phyloP scores from a whole-genome alignment of 2,113 vertebrate species.

The Raja brachyura region DNA sequence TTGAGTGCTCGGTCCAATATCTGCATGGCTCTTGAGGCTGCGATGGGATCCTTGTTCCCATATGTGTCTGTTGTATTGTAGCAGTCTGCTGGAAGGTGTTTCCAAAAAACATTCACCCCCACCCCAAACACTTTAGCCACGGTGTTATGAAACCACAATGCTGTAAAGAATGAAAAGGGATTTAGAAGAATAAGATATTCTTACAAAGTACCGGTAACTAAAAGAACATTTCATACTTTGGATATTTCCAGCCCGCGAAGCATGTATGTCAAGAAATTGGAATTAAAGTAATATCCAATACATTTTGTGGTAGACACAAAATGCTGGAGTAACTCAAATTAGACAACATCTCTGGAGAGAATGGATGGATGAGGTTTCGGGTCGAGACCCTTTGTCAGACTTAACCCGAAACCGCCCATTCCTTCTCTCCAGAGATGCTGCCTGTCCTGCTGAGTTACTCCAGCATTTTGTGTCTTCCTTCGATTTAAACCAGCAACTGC shows the following conservation, averaged over 20 bases:
- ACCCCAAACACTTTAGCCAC: slow-evolving; percentile 84
- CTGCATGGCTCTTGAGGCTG: slow-evolving; percentile 75
- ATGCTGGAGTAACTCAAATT: too few species aligned
- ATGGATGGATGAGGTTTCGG: too few species aligned
- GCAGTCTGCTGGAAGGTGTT: slow-evolving; percentile 71
- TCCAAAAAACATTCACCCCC: slow-evolving; percentile 91
- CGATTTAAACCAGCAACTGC: too few species aligned
- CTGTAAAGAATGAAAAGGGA: slow-evolving; percentile 53
- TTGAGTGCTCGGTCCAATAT: slow-evolving; percentile 75
- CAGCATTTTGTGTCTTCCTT: too few species aligned
- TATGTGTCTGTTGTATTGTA: slow-evolving; percentile 89
- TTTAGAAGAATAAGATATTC: background rate
- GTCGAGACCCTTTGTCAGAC: too few species aligned
- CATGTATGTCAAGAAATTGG: background rate
- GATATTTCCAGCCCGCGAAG: background rate
- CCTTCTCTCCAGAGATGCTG: too few species aligned
- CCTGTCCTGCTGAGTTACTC: too few species aligned
- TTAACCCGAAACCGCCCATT: too few species aligned
- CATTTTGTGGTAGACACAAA: too few species aligned
- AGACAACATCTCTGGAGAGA: too few species aligned
- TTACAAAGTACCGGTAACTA: background rate
- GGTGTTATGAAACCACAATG: slow-evolving; percentile 95
- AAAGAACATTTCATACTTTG: background rate
- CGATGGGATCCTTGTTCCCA: slow-evolving; percentile 82
- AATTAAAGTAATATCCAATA: background rate